Evolutionary conservation across 2,113 vertebrate genomes (phyloP).

Genomic region (Ornithorhynchus anatinus): DNA sequence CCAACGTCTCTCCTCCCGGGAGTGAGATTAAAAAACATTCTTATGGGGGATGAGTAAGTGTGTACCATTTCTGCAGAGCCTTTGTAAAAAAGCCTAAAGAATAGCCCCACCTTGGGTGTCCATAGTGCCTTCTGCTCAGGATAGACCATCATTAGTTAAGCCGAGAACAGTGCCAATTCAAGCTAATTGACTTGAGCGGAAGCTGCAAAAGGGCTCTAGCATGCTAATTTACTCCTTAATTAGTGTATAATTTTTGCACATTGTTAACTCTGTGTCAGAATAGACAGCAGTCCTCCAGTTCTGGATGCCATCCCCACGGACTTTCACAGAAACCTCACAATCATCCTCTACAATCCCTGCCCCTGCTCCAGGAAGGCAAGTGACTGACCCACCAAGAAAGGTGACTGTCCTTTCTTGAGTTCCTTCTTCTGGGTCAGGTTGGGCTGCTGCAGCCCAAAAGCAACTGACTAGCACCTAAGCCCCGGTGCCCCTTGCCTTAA

Average conservation of each 20-base stretch:
- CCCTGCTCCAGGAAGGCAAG: neutral
- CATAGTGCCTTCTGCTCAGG: constrained; percentile 14
- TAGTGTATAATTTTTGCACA: neutral
- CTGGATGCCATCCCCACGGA: neutral
- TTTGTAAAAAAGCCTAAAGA: constrained; percentile 39
- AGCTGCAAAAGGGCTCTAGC: neutral
- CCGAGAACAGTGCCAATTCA: too few relatives aligned
- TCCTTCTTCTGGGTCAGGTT: neutral
- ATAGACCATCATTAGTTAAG: constrained; percentile 4
- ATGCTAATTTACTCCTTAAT: neutral
- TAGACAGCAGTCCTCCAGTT: neutral
- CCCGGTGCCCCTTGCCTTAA: too few relatives aligned
- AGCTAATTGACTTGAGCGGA: neutral
- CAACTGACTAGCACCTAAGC: too few relatives aligned
- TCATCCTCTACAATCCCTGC: neutral
- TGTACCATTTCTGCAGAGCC: neutral
- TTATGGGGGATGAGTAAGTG: constrained; percentile 40
- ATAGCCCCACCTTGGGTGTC: constrained; percentile 24
- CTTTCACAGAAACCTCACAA: neutral
- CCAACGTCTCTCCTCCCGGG: constrained; percentile 42
- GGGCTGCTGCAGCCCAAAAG: too few relatives aligned
- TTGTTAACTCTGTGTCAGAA: neutral
- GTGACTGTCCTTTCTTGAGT: neutral
- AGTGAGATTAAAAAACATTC: constrained; percentile 29
- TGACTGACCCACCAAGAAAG: too few relatives aligned